Evolutionary conservation across 2,888 invertebrate species (phyloP).

Genomic region (Cantharis rustica): DNA sequence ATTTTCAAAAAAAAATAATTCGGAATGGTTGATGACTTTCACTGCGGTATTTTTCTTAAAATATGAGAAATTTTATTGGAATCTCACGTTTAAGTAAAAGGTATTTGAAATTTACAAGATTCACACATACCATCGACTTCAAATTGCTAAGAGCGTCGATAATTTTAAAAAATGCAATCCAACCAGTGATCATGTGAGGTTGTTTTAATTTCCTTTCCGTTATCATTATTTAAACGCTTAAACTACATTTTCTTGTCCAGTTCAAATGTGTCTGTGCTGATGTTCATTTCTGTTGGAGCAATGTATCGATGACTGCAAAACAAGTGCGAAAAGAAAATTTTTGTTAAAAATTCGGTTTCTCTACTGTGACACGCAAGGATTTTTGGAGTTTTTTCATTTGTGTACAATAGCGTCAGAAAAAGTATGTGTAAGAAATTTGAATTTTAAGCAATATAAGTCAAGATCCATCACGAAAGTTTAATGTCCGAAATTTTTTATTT

Average conservation of each 20-base stretch:
- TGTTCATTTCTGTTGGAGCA: neutral
- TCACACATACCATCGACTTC: neutral
- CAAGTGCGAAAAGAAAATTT: neutral
- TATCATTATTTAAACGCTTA: constrained; percentile 12
- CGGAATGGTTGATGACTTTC: neutral
- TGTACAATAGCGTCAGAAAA: neutral
- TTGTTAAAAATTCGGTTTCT: neutral
- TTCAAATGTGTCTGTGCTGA: neutral
- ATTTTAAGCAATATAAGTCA: neutral
- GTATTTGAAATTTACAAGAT: neutral
- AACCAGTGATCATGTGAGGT: constrained; percentile 6
- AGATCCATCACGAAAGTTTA: neutral
- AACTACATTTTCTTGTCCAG: neutral
- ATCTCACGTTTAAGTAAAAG: neutral
- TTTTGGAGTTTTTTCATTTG: neutral
- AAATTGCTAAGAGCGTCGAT: neutral
- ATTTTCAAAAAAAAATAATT: neutral
- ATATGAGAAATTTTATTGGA: neutral
- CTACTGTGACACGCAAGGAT: neutral
- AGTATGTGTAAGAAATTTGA: neutral
- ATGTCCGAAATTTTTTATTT: neutral
- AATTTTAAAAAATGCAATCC: neutral
- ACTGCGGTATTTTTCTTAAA: neutral
- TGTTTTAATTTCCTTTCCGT: constrained; percentile 9
- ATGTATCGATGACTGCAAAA: neutral